Evolutionary conservation across 1,140 invertebrate genomes (phyloP), one percentile per base, ranked within the genome.

Genomic region (Charaxes varanes): DNA sequence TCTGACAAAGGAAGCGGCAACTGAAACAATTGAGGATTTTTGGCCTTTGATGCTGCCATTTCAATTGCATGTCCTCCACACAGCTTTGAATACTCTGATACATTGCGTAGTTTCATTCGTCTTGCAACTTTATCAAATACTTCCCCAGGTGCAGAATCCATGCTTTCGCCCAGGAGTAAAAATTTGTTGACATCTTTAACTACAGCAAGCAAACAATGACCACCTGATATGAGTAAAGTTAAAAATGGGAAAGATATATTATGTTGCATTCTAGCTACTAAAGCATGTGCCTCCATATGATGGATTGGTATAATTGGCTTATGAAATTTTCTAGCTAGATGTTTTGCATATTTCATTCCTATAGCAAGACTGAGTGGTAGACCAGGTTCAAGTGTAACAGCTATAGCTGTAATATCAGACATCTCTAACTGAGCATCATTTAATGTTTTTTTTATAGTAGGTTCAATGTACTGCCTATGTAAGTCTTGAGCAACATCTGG

Each of bases 251-350:
- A 99, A 32, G 90, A 70, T 27, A 98, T 86, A 31, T 53, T 41
- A 51, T 78, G 44, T 41, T 87, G 70, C 68, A 97, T 92, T 73
- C 96, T 86, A 5, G 88, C 90, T 18, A 92, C 96, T 32, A 99
- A 77, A 12, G 97, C 96, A 88, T 99, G 97, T 2, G 97, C 97
- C 87, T 99, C 91, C 97, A 99, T 99, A 55, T 99, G 97, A 86
- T 99, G 97, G 60, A 99, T 95, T 0, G 97, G 96, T 65, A 99
- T 96, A 43, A 99, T 87, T 2, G 96, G 96, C 79, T 95, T 95
- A 0, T 90, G 87, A 55, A 88, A 87, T 34, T 86, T 73, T 36
- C 86, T 81, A 5, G 91, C 90, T 16, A 99, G 69, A 66, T 93
- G 85, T 70, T 96, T 94, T 2, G 93, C 95, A 90, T 97, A 95